Base-by-base conservation (phyloP, 2,888 invertebrate genomes). In the Drosophila anomelani region DNA sequence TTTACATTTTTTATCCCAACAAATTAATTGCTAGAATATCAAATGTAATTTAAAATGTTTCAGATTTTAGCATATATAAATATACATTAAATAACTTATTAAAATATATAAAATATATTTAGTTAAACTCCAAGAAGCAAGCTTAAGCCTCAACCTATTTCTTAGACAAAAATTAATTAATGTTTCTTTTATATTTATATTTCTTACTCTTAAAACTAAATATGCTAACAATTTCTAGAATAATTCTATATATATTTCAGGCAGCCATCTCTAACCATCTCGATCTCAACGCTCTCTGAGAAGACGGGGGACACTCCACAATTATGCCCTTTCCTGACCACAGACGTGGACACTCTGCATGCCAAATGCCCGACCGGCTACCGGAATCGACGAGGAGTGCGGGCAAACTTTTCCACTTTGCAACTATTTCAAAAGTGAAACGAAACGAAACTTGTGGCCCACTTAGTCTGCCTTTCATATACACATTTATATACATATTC, bases 381-480 rank as follows among this genome's bases (percentile, higher is more conserved):
- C 36, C 51, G 34, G 34, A 34, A 53, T 53, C 51, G 51, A 53
- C 23, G 17, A 12, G 32, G 23, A 34, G 39, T n/a, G 29, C 46
- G 32, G 59, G 68, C 38, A 53, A 85, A 85, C 86, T 85, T 85
- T 85, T 85, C 88, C 85, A 85, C 85, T 85, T 85, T 85, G 88
- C 86, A 85, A 85, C 85, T 85, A 85, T 85, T 85, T 88, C 78
- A 86, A 85, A 85, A 88, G 85, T 85, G 79, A 78, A 85, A 72
- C 79, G 81, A 78, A 85, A 72, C 79, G 79, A 85, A 88, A 81
- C 81, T 85, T 81, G 70, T 75, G 78, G 53, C 72, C 74, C 72
- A 74, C 74, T 73, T 74, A 46, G 46, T 43, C 62, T n/a, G 47
- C 58, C 58, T 46, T 56, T 38, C 38, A 44, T 49, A 66, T 34